phyloP scores from a whole-genome alignment of 53 echinoderm and acorn worm species.

The Holothuria scabra region DNA sequence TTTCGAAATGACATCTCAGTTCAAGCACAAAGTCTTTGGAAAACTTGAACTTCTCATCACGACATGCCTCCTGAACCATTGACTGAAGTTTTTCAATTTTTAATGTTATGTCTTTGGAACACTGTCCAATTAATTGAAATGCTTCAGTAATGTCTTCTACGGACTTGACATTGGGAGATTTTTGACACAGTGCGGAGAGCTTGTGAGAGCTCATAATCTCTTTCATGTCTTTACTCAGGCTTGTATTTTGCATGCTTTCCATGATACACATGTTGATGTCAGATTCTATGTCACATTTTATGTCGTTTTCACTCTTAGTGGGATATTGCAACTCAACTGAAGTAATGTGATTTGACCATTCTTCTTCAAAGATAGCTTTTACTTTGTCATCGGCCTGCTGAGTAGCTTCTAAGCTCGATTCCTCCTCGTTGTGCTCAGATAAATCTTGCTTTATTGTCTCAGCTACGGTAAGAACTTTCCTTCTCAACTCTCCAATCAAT shows the following conservation, averaged over 20 bases:
- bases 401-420: background rate
- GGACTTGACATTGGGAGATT: background rate
- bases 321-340: background rate
- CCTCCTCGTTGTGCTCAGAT: background rate
- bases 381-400: background rate
- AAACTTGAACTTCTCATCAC: background rate
- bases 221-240: slow-evolving; percentile 33
- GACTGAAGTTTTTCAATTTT: background rate
- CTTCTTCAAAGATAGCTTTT: background rate
- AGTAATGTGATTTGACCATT: background rate
- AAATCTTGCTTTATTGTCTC: background rate
- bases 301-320: background rate
- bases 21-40: background rate
- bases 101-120: background rate
- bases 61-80: background rate
- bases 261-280: background rate
- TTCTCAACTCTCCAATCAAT: slow-evolving; percentile 2
- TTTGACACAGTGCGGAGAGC: background rate
- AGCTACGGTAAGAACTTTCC: slow-evolving; percentile 9
- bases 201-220: background rate
- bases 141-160: background rate
- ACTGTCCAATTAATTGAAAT: background rate
- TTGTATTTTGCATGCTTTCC: slow-evolving; percentile 1
- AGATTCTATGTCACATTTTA: background rate
- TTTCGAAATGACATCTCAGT: too few relatives aligned